These are phyloP conservation scores for Porphyrio hochstetteri DNA, from an alignment of 2,113 vertebrate genomes.

Conservation along the genomic window DNA sequence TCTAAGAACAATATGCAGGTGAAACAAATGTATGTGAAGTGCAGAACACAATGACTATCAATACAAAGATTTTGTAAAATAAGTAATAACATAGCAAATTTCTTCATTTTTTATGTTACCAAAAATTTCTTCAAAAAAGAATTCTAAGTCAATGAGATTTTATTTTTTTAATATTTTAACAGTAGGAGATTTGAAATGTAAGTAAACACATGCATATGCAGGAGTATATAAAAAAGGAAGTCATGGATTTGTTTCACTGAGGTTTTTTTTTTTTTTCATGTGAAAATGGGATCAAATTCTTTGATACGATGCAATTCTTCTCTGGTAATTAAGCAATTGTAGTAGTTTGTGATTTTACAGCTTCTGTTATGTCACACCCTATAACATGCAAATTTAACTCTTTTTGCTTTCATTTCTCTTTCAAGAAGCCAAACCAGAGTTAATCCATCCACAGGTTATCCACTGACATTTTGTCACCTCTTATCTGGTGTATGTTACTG, in stretches of 20 bases:
- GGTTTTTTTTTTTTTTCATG: neutral
- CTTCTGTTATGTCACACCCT: neutral
- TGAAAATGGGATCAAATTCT: neutral
- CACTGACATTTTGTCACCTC: constrained; percentile 23
- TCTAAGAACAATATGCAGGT: neutral
- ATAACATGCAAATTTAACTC: neutral
- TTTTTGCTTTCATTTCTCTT: neutral
- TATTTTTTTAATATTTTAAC: neutral
- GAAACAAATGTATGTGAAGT: neutral
- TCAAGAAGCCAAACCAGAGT: neutral
- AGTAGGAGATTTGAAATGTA: neutral
- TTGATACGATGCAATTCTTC: neutral
- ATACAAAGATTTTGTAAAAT: neutral
- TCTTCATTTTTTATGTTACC: neutral
- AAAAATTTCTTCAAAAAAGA: neutral
- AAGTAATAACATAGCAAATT: neutral
- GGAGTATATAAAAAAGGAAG: neutral
- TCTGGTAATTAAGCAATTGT: neutral
- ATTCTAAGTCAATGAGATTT: neutral
- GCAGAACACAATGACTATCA: neutral
- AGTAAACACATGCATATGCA: neutral
- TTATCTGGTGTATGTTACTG: constrained; percentile 8
- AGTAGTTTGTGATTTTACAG: neutral
- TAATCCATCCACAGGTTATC: neutral
- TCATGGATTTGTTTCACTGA: neutral